Evolutionary conservation across 2,888 invertebrate species (phyloP).

Genomic region (Ceriagrion tenellum): DNA sequence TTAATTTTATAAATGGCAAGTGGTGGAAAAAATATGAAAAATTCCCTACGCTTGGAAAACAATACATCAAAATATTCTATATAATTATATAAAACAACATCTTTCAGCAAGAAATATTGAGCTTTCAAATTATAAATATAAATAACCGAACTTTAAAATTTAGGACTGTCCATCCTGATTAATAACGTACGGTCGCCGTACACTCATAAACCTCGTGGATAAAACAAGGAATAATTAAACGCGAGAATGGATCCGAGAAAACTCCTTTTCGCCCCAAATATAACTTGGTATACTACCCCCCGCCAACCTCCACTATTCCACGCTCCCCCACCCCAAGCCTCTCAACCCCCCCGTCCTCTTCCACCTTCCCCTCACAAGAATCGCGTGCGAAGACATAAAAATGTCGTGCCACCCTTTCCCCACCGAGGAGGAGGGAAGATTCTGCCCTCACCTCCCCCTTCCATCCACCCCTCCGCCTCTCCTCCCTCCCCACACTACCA

Average conservation of each 20-base stretch:
- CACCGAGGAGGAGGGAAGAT: not conserved
- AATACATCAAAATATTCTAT: no score
- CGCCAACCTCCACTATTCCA: not conserved
- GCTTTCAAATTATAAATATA: no score
- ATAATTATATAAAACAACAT: no score
- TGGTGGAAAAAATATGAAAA: no score
- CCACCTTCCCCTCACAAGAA: slow-evolving; percentile 31
- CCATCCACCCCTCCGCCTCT: not conserved
- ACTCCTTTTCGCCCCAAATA: not conserved
- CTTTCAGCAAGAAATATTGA: no score
- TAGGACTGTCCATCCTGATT: no score
- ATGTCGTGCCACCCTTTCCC: slow-evolving; percentile 45
- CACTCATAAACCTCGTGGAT: not conserved
- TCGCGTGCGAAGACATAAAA: slow-evolving; percentile 66
- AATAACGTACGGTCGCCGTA: no score
- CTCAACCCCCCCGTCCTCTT: not conserved
- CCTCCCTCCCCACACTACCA: not conserved
- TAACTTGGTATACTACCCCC: not conserved
- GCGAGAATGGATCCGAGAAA: not conserved
- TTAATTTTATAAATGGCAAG: no score
- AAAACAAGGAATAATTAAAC: not conserved
- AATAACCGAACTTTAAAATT: no score
- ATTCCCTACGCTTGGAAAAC: no score
- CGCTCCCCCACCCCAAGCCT: not conserved
- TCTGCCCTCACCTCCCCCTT: not conserved